Evolutionary conservation across 64 coral and sea anemone genomes (phyloP), one percentile per base, ranked within the genome.

Genomic region (Porites australiensis): DNA sequence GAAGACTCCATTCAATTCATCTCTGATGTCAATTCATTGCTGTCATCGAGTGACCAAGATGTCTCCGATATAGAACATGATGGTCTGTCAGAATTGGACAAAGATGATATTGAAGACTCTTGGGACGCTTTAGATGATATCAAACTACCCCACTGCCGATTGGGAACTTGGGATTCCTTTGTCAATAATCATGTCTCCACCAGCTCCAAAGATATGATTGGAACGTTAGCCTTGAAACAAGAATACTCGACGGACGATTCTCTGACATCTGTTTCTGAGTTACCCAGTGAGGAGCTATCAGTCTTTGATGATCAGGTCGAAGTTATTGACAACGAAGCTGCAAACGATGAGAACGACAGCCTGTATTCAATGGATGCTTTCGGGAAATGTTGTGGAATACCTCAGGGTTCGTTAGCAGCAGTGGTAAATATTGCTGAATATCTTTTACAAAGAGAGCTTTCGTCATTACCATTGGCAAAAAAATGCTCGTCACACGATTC

Each of bases 341-440:
- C n/a, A 4, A 6, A 70, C 2, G 46, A 77, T 3, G 19, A 53
- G 6, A 6, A 77, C 19, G 74, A 53, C 8, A 49, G 53, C 9
- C 16, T 19, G 13, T 15, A 77, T 77, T 77, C 49, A 3, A 52
- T 47, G 74, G 48, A 21, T 8, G 74, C 74, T 77, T 52, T 77
- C 18, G 74, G 53, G 13, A 3, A 51, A 49, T 2, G 4, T 0
- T 43, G 4, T 12, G 3, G 9, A 16, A 0, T 13, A 80, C 27
- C 1, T 27, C 54, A 80, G 19, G 53, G 22, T 4, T 23, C 20
- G n/a, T 19, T 80, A 44, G 77, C 77, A 54, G 55, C 53, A 15
- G 77, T 80, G 12, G 77, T 80, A 15, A 80, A 80, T 22, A 80
- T 80, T 22, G 57, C 77, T 5, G 77, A 80, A 20, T 1, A 44